These are phyloP conservation scores for Caenorhabditis tropicalis DNA, from an alignment of 1,140 invertebrate species.

Conservation along the genomic window DNA sequence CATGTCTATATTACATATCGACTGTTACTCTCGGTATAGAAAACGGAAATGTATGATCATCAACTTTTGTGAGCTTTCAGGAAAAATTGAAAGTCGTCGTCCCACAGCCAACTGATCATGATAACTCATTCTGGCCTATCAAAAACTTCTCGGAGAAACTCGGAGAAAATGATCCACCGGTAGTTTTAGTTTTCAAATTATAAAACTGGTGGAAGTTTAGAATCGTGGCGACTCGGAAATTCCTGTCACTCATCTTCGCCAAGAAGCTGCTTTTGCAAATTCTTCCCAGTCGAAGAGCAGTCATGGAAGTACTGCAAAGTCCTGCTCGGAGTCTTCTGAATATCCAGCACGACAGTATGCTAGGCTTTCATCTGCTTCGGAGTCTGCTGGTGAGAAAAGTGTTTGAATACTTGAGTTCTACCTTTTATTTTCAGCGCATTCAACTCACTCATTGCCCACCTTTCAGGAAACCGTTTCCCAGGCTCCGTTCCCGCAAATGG, in stretches of 20 bases:
- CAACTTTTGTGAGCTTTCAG: not conserved
- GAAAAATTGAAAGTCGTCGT: not conserved
- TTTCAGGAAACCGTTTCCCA: not conserved
- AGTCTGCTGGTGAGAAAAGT: not conserved
- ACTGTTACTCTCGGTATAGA: not conserved
- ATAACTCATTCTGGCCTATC: not conserved
- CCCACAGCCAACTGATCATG: not conserved
- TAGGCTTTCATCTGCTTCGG: not conserved
- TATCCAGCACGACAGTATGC: not conserved
- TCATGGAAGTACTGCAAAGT: not conserved
- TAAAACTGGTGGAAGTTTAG: no score
- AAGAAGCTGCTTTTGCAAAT: no score
- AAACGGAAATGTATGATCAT: not conserved
- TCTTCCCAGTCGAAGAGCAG: not conserved
- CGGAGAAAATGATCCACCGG: no score
- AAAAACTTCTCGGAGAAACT: not conserved
- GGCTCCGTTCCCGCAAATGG: not conserved
- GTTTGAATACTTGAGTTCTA: not conserved
- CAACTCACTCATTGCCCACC: not conserved
- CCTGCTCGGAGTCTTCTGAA: not conserved
- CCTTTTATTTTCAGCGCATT: not conserved
- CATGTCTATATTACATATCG: not conserved
- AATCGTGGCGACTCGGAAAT: not conserved
- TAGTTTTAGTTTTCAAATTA: no score
- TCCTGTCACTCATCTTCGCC: not conserved